phyloP scores from a whole-genome alignment of 2,113 vertebrate genomes.

The Elanoides forficatus region DNA sequence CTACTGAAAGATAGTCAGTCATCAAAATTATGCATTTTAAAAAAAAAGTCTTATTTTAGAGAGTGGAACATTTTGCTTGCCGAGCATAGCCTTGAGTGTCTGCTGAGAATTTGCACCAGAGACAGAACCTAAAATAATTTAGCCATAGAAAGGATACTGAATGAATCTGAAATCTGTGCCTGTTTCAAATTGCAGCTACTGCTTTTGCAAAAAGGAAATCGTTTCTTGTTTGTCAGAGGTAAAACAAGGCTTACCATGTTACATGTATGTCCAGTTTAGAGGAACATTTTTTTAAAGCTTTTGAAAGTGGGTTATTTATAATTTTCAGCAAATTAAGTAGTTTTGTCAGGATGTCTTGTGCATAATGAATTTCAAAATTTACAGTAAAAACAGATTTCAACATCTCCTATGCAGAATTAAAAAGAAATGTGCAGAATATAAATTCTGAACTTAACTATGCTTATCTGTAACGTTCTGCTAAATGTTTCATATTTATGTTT shows the following conservation, averaged over 20 bases:
- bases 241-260: neutral
- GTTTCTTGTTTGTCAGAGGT: neutral
- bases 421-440: neutral
- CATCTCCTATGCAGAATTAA: neutral
- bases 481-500: neutral
- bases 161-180: neutral
- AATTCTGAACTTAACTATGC: neutral
- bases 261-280: neutral
- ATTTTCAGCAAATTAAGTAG: neutral
- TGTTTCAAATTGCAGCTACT: neutral
- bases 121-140: neutral
- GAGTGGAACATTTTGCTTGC: neutral
- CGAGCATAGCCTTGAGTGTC: neutral
- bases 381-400: neutral
- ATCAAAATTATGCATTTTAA: neutral
- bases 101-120: neutral
- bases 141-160: neutral
- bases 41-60: neutral
- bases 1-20: neutral
- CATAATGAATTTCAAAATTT: neutral
- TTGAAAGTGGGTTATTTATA: neutral
- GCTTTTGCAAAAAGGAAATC: neutral
- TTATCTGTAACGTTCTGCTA: neutral
- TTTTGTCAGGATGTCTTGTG: neutral
- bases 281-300: neutral